Conservation (phyloP, 2,113 vertebrate species). For the Sinosuthora webbiana region DNA sequence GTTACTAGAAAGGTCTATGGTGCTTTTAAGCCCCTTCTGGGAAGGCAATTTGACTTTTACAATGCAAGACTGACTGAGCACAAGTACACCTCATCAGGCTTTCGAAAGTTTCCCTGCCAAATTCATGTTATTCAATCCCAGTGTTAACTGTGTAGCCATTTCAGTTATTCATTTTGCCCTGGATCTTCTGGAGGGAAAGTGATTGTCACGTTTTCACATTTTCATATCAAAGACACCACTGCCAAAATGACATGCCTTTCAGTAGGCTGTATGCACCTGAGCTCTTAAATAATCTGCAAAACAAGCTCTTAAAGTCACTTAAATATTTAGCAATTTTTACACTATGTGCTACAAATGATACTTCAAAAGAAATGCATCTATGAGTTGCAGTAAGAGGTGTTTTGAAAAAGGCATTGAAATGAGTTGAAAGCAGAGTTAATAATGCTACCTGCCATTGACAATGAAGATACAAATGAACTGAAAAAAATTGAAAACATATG, state of each 20-base stretch:
- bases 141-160: background rate
- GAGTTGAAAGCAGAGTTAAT: background rate
- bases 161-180: background rate
- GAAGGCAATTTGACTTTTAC: background rate
- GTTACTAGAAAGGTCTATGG: background rate
- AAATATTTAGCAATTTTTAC: background rate
- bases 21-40: background rate
- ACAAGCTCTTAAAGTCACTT: background rate
- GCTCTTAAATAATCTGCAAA: background rate
- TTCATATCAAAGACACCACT: background rate
- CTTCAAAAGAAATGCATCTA: background rate
- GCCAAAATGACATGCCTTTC: background rate
- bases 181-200: background rate
- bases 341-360: background rate
- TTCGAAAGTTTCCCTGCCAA: background rate
- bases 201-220: background rate
- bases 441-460: background rate
- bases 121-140: background rate
- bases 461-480: background rate
- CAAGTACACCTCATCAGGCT: background rate
- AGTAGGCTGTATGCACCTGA: background rate
- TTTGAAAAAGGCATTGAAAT: background rate
- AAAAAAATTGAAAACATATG: background rate
- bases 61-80: background rate
- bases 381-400: background rate